Conservation (phyloP, 37 sponge, comb jelly and placozoan species). For the Lycopodina hypogea region DNA sequence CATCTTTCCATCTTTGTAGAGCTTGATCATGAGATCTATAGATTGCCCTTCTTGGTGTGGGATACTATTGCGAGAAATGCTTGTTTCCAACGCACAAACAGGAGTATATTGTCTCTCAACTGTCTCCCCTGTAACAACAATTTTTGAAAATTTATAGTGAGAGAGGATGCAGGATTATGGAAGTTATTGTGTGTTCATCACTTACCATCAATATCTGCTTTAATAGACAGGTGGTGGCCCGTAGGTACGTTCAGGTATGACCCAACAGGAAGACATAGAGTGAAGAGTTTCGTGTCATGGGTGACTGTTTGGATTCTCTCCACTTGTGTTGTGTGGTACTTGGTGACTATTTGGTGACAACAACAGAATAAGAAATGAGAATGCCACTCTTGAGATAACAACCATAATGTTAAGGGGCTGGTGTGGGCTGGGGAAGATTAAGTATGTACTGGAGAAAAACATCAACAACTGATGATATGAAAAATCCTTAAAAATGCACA, state of each 20-base stretch:
- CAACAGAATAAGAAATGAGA: background rate
- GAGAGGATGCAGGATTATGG: background rate
- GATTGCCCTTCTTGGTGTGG: slow-evolving; percentile 18
- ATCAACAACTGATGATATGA: too few species aligned
- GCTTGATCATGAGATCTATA: slow-evolving; percentile 75
- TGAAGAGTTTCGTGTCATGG: slow-evolving; percentile 79
- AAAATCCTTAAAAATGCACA: too few species aligned
- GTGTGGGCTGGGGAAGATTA: too few species aligned
- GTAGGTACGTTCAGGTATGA: slow-evolving; percentile 71
- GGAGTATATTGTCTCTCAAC: slow-evolving; percentile 72
- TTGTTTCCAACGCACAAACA: slow-evolving; percentile 5
- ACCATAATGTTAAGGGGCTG: too few species aligned
- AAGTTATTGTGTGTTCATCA: background rate
- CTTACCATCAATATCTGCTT: slow-evolving; percentile 50
- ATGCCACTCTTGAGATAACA: too few species aligned
- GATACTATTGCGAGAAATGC: background rate
- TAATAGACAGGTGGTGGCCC: slow-evolving; percentile 77
- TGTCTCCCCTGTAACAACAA: slow-evolving; percentile 30
- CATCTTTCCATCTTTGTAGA: slow-evolving; percentile 79
- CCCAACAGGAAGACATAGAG: slow-evolving; percentile 51
- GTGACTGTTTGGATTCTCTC: slow-evolving; percentile 43
- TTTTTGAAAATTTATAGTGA: background rate
- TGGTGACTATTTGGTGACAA: slow-evolving; percentile 21
- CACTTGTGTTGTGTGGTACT: slow-evolving; percentile 40
- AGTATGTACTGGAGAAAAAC: too few species aligned